Base-by-base conservation (phyloP, 2,113 vertebrate species). In the Aegithalos caudatus region DNA sequence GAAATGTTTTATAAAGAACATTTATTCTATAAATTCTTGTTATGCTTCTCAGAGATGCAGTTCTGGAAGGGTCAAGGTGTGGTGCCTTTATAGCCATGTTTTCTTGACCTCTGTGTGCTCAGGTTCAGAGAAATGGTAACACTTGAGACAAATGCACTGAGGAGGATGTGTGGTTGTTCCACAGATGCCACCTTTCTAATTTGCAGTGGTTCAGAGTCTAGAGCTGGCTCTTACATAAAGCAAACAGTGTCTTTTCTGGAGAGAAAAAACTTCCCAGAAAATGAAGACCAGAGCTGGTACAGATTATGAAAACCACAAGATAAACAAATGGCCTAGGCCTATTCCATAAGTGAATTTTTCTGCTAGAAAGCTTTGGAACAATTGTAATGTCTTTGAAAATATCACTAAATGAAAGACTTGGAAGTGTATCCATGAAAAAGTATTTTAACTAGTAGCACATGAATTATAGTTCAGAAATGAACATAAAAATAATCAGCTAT, bases 331-430 rank as follows among this genome's bases (percentile, higher is more conserved):
- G 73, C 29, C 67, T 92, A 79, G 76, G 33, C 29, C 88, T 91
- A 92, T 81, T 76, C 93, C 45, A 35, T 50, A 76, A 88, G 38
- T 57, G 22, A 87, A 28, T 79, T 94, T 90, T 96, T 95, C 78
- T 96, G 23, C 60, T 94, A 60, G 53, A 90, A 96, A 97, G 85
- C 81, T 90, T 88, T 90, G 92, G 82, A 95, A 93, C 62, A 92
- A 94, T 57, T 9, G 2, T 92, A 91, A 95, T 88, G 64, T 83
- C 86, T 69, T 60, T 40, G 28, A 65, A 97, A 90, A 93, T 40
- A 91, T 42, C 66, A 81, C 80, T 56, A 82, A 94, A 89, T 9
- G 10, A 74, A 88, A 77, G 51, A 48, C 81, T 88, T 95, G 66
- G 70, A 96, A 80, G 6, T 71, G 44, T 80, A 35, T 51, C 62